Evolutionary conservation across 2,113 vertebrate species (phyloP).

Genomic region (Picathartes gymnocephalus): DNA sequence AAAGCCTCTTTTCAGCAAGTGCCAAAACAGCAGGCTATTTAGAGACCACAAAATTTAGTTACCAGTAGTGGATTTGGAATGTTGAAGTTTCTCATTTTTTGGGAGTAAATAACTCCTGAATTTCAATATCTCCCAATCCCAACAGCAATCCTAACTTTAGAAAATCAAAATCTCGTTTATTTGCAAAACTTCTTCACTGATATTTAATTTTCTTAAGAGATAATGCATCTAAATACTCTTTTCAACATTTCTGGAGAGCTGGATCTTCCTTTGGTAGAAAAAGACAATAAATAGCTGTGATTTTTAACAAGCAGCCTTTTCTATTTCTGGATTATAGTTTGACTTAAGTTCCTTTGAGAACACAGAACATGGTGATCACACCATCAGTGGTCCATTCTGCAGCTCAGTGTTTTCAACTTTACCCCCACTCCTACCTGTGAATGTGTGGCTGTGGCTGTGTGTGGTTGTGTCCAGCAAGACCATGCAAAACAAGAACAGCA

Average conservation of each 20-base stretch:
- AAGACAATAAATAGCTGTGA: background rate
- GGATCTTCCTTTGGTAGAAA: background rate
- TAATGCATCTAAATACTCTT: background rate
- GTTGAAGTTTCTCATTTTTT: background rate
- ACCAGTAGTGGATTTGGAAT: background rate
- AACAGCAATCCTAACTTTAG: background rate
- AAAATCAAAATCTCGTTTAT: accelerated
- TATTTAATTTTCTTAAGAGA: background rate
- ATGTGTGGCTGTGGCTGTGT: background rate
- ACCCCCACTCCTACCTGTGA: accelerated
- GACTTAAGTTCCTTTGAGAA: background rate
- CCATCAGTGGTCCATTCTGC: background rate
- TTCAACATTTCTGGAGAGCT: background rate
- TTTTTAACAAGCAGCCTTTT: background rate
- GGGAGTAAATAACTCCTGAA: background rate
- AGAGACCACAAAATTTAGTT: background rate
- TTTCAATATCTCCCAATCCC: background rate
- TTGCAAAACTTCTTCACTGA: background rate
- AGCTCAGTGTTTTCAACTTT: background rate
- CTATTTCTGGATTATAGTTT: background rate
- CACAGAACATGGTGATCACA: background rate
- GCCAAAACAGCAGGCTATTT: background rate
- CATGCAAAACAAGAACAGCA: background rate
- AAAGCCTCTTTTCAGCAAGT: background rate
- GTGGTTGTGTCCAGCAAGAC: background rate